phyloP scores from a whole-genome alignment of 2,113 vertebrate species.

The Mustela lutreola region DNA sequence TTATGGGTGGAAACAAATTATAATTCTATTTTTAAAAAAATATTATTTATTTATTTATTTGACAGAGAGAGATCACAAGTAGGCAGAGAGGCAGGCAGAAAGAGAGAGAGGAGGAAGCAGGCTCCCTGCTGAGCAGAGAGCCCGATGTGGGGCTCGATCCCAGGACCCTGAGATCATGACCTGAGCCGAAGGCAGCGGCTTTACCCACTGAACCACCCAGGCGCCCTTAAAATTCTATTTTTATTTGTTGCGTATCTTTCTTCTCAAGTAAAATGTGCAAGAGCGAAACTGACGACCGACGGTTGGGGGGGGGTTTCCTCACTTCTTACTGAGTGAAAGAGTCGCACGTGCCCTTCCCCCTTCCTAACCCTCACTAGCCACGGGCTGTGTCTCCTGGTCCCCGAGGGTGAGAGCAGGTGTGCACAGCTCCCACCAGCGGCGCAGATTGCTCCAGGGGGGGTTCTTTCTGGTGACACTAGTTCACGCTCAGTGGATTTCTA shows the following conservation, averaged over 20 bases:
- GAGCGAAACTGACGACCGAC: neutral
- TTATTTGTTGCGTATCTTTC: neutral
- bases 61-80: too few relatives aligned
- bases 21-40: neutral
- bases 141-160: too few relatives aligned
- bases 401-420: fast-evolving
- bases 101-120: too few relatives aligned
- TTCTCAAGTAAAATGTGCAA: neutral
- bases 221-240: neutral
- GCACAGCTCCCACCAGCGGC: neutral
- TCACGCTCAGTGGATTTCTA: neutral
- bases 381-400: neutral
- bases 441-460: fast-evolving
- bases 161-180: too few relatives aligned
- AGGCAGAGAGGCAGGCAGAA: too few relatives aligned
- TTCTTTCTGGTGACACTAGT: too few relatives aligned
- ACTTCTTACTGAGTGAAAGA: neutral
- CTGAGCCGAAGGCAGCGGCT: too few relatives aligned
- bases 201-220: too few relatives aligned
- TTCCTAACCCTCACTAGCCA: neutral
- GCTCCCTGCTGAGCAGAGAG: too few relatives aligned
- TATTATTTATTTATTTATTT: too few relatives aligned
- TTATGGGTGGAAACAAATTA: neutral
- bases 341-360: fast-evolving
- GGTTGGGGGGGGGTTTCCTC: too few relatives aligned